Evolutionary conservation across 2,113 vertebrate species (phyloP).

Genomic region (Origma solitaria): DNA sequence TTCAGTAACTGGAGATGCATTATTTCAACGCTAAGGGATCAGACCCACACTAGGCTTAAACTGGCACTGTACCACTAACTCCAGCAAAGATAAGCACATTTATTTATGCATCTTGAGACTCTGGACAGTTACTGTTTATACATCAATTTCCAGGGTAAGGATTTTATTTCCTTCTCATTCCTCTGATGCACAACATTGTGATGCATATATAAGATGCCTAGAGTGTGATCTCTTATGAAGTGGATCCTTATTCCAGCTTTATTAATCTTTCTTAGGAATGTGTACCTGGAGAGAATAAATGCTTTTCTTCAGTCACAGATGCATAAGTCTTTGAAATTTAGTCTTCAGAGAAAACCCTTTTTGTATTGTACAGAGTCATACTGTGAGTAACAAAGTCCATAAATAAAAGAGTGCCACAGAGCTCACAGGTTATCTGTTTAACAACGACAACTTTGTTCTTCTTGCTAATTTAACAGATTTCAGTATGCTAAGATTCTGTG

Average conservation of each 20-base stretch:
- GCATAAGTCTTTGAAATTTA: slow-evolving; percentile 59
- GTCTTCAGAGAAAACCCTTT: slow-evolving; percentile 53
- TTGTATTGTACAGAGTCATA: neutral
- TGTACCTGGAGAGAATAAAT: slow-evolving; percentile 52
- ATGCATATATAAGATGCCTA: neutral
- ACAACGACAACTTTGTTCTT: slow-evolving; percentile 16
- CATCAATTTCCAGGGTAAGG: neutral
- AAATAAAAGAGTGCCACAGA: slow-evolving; percentile 57
- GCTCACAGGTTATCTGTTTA: slow-evolving; percentile 57
- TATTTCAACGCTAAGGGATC: neutral
- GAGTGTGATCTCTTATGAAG: slow-evolving; percentile 36
- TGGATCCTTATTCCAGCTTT: slow-evolving; percentile 41
- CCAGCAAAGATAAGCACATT: neutral
- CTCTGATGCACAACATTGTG: neutral
- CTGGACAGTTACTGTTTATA: neutral
- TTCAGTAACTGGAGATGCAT: neutral
- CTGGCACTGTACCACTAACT: neutral
- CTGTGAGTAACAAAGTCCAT: slow-evolving; percentile 55
- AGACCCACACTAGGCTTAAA: neutral
- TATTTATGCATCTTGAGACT: neutral
- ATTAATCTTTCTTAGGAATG: slow-evolving; percentile 63
- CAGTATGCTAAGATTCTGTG: neutral
- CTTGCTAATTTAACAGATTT: slow-evolving; percentile 40
- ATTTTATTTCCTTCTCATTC: slow-evolving; percentile 8
- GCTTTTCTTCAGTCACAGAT: slow-evolving; percentile 51